These are phyloP conservation scores for Cairina moschata DNA, from an alignment of 2,113 vertebrate species.

Conservation along the genomic window DNA sequence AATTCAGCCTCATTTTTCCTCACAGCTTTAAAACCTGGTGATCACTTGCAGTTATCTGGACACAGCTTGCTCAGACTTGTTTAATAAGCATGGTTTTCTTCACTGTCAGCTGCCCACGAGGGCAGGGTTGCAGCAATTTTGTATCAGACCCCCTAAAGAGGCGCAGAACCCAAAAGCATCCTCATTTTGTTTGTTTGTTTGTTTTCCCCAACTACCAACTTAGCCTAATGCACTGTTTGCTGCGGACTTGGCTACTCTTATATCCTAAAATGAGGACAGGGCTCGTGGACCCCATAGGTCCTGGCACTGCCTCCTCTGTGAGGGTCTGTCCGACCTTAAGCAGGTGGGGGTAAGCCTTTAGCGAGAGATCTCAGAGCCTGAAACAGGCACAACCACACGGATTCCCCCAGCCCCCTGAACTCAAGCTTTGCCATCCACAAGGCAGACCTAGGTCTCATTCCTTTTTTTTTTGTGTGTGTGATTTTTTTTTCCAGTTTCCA, in stretches of 20 bases:
- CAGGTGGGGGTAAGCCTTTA: not conserved
- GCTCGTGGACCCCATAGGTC: not conserved
- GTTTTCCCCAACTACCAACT: not conserved
- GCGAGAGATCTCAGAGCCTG: not conserved
- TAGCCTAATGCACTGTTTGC: not conserved
- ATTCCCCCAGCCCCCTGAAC: not conserved
- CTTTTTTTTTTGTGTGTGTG: not conserved
- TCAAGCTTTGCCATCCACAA: not conserved
- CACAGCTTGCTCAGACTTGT: not conserved
- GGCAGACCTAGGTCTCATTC: not conserved
- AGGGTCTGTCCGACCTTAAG: not conserved
- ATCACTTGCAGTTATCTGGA: not conserved
- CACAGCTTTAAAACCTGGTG: not conserved
- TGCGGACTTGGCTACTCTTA: not conserved
- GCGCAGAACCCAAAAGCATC: not conserved
- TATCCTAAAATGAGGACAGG: not conserved
- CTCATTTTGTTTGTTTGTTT: too few species aligned
- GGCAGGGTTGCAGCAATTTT: not conserved
- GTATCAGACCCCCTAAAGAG: not conserved
- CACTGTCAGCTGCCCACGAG: not conserved
- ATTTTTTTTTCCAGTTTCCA: not conserved
- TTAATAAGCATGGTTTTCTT: fast-evolving
- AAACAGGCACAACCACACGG: not conserved
- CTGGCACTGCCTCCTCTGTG: not conserved
- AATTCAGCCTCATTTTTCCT: not conserved